phyloP scores from a whole-genome alignment of 2,888 invertebrate genomes.

The Eretmocerus hayati region DNA sequence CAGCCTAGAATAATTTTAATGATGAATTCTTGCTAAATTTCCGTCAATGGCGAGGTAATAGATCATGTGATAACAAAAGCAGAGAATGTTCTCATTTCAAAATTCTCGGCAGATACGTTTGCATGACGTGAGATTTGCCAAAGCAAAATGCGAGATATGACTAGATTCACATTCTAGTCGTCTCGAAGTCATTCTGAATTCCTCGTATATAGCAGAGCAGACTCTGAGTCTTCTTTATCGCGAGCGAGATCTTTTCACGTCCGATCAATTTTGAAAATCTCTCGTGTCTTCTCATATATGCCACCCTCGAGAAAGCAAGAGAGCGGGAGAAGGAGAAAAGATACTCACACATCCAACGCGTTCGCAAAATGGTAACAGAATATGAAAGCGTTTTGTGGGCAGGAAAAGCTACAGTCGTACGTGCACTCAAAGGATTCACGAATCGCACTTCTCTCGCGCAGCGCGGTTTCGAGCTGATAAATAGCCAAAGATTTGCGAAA shows the following conservation, averaged over 20 bases:
- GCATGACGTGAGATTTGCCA: too few species aligned
- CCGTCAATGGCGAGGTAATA: too few species aligned
- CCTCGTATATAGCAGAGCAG: constrained; percentile 5
- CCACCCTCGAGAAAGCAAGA: too few species aligned
- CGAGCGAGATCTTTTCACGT: constrained; percentile 22
- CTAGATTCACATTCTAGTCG: too few species aligned
- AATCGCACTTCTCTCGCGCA: constrained; percentile 12
- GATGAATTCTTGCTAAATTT: too few species aligned
- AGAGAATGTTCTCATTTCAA: too few species aligned
- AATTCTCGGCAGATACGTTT: too few species aligned
- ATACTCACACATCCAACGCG: constrained; percentile 9
- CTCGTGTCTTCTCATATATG: constrained; percentile 29
- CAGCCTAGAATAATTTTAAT: too few species aligned
- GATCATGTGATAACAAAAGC: too few species aligned
- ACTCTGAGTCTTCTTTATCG: constrained; percentile 14
- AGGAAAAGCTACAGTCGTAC: constrained; percentile 13
- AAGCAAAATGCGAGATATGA: too few species aligned
- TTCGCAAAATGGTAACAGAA: constrained; percentile 31
- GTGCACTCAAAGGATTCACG: constrained; percentile 23
- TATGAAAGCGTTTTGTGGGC: constrained; percentile 26
- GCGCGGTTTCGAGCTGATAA: constrained; percentile 37
- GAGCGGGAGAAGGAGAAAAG: too few species aligned
- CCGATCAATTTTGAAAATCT: constrained; percentile 34
- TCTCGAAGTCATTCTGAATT: constrained; percentile 3
- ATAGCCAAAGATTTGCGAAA: constrained; percentile 43